Evolutionary conservation across 2,888 invertebrate species (phyloP).

Genomic region (Hyppa rectilinea): DNA sequence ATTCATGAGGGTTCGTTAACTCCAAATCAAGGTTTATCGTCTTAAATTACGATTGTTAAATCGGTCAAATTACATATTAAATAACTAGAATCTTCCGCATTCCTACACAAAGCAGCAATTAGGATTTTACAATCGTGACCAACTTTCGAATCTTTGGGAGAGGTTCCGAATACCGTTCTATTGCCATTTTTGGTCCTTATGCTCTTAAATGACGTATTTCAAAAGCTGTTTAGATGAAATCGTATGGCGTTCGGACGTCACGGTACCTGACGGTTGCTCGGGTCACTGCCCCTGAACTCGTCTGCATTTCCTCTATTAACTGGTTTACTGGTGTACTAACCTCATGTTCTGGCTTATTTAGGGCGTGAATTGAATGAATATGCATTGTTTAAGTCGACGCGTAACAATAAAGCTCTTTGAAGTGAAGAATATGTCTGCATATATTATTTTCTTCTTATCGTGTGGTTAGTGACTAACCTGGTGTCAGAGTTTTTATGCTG

Average conservation of each 20-base stretch:
- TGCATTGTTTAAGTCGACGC: constrained; percentile 61
- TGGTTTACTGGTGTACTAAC: constrained; percentile 73
- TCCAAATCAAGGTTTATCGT: constrained; percentile 59
- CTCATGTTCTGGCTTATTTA: constrained; percentile 75
- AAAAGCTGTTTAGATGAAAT: constrained; percentile 62
- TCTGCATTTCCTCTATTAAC: constrained; percentile 82
- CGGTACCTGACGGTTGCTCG: constrained; percentile 79
- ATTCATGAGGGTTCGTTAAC: constrained; percentile 60
- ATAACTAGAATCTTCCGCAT: constrained; percentile 53
- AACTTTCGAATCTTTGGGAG: constrained; percentile 42
- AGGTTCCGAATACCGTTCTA: constrained; percentile 21
- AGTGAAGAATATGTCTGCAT: constrained; percentile 44
- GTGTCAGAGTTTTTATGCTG: too few species aligned
- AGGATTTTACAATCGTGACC: constrained; percentile 18
- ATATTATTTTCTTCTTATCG: too few species aligned
- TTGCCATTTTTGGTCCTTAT: constrained; percentile 56
- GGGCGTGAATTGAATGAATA: constrained; percentile 77
- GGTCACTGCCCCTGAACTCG: constrained; percentile 89
- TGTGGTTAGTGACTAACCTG: too few species aligned
- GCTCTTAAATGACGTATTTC: constrained; percentile 50
- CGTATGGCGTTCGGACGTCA: constrained; percentile 72
- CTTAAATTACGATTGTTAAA: constrained; percentile 58
- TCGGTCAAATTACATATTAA: constrained; percentile 47
- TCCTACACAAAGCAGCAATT: constrained; percentile 48
- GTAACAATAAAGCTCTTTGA: constrained; percentile 46